These are phyloP conservation scores for Phyllopteryx taeniolatus DNA, from an alignment of 2,113 vertebrate genomes.

Conservation along the genomic window DNA sequence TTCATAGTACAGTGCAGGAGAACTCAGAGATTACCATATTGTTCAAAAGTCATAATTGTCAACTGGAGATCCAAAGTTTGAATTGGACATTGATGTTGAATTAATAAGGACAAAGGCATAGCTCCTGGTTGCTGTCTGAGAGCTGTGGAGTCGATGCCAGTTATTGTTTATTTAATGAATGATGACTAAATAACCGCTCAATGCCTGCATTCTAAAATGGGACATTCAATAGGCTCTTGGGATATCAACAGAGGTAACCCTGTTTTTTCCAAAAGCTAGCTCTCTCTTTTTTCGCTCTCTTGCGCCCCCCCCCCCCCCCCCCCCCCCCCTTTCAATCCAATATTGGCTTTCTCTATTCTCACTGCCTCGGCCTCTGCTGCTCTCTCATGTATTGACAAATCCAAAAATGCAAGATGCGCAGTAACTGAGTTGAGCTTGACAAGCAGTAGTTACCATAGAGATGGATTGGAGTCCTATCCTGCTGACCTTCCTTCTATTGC, in stretches of 20 bases:
- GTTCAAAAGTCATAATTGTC: neutral
- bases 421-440: conserved; percentile 47
- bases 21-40: neutral
- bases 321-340: neutral
- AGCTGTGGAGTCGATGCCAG: conserved; percentile 27
- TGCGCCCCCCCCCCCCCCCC: neutral
- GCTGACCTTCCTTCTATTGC: conserved; percentile 25
- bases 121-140: conserved; percentile 22
- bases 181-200: conserved; percentile 52
- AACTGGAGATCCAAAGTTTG: neutral
- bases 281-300: neutral
- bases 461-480: conserved; percentile 26
- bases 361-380: conserved; percentile 24
- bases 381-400: conserved; percentile 48
- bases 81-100: neutral
- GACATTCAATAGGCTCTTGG: conserved; percentile 39
- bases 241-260: conserved; percentile 32
- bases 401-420: conserved; percentile 61
- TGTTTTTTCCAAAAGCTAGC: conserved; percentile 22
- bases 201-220: conserved; percentile 49
- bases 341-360: conserved; percentile 17
- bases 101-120: neutral
- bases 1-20: neutral
- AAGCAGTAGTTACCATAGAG: conserved; percentile 30
- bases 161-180: conserved; percentile 39